Evolutionary conservation across 2,888 invertebrate species (phyloP).

Genomic region (Spodoptera littoralis): DNA sequence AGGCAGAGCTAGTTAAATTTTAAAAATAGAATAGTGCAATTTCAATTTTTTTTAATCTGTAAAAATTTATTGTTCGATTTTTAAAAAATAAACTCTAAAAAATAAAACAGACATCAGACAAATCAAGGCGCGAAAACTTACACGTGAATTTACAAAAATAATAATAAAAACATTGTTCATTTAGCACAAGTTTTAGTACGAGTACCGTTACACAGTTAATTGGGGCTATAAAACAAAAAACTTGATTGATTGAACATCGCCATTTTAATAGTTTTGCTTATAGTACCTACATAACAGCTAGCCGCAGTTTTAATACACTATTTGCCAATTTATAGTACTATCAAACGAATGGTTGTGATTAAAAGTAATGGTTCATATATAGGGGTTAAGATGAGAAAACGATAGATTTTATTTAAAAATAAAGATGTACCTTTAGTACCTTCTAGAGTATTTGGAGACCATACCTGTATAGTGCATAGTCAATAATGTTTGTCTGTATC

Average conservation of each 20-base stretch:
- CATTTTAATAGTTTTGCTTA: conserved; percentile 36
- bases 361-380: conserved; percentile 43
- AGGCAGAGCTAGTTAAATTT: too few species aligned
- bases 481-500: too few species aligned
- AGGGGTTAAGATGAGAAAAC: conserved; percentile 12
- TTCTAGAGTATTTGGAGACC: not conserved
- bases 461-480: too few species aligned
- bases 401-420: conserved; percentile 22
- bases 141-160: conserved; percentile 12
- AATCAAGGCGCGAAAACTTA: conserved; percentile 13
- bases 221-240: conserved; percentile 55
- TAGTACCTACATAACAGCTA: conserved; percentile 36
- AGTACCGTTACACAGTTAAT: conserved; percentile 56
- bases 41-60: too few species aligned
- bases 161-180: conserved; percentile 54
- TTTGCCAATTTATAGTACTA: conserved; percentile 54
- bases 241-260: conserved; percentile 48
- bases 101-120: conserved; percentile 4
- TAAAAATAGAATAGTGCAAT: too few species aligned
- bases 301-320: conserved; percentile 37
- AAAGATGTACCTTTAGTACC: conserved; percentile 2
- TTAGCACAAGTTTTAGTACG: conserved; percentile 55
- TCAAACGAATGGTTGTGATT: conserved; percentile 38
- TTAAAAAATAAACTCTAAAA: too few species aligned
- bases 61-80: too few species aligned